phyloP scores from a whole-genome alignment of 2,113 vertebrate genomes.

The Plestiodon gilberti region DNA sequence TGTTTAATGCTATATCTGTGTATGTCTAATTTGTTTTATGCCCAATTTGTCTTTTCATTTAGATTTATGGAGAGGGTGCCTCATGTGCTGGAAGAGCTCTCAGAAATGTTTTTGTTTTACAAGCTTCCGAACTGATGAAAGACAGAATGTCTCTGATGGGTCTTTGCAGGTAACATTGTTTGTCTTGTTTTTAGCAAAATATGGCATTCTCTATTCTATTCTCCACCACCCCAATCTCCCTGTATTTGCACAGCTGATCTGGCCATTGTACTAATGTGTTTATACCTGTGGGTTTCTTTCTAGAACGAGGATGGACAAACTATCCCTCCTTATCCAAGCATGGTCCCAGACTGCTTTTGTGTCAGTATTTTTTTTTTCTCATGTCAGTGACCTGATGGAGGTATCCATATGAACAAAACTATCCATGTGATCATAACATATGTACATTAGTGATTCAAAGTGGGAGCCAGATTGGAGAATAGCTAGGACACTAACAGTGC shows the following conservation, averaged over 20 bases:
- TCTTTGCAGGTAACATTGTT: conserved; percentile 82
- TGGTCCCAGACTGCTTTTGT: neutral
- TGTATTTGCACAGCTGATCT: neutral
- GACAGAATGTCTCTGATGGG: conserved; percentile 94
- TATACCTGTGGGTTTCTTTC: neutral
- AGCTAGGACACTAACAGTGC: too few relatives aligned
- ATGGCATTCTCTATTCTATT: neutral
- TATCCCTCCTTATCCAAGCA: neutral
- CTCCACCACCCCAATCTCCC: too few relatives aligned
- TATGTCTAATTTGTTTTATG: conserved; percentile 12
- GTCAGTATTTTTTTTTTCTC: too few relatives aligned
- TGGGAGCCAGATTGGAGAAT: too few relatives aligned
- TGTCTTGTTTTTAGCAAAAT: conserved; percentile 19
- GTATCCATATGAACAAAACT: neutral
- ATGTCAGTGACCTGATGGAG: neutral
- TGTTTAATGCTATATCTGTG: conserved; percentile 3
- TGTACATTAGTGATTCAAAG: too few relatives aligned
- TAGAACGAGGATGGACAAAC: neutral
- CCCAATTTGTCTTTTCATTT: conserved; percentile 64
- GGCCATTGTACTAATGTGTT: neutral
- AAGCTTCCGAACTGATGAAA: conserved; percentile 93
- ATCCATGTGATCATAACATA: neutral
- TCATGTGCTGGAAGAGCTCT: conserved; percentile 92
- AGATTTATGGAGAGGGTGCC: conserved; percentile 94
- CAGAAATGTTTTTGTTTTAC: conserved; percentile 90